These are phyloP conservation scores for Nannobrachium achirus DNA, from an alignment of 2,113 vertebrate species.

Conservation along the genomic window DNA sequence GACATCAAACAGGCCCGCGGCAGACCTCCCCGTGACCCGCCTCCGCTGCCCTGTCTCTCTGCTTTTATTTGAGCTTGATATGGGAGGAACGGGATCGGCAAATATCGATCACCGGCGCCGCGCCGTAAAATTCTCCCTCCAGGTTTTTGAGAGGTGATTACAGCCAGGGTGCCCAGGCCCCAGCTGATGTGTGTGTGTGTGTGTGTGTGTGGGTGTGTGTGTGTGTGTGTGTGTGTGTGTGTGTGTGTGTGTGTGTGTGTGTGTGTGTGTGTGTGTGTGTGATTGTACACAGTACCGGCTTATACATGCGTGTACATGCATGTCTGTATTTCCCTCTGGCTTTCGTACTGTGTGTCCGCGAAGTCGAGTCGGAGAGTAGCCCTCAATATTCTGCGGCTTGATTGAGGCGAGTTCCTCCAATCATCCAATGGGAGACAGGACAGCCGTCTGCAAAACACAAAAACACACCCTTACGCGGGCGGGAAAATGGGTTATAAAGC, in stretches of 20 bases:
- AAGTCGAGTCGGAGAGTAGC: conserved; percentile 53
- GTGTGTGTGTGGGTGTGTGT: conserved; percentile 4
- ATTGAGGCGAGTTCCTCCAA: conserved; percentile 49
- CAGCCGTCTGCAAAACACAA: conserved; percentile 52
- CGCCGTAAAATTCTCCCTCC: conserved; percentile 73
- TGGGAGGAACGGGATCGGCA: conserved; percentile 69
- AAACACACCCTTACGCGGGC: conserved; percentile 25
- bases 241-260: conserved; percentile 7
- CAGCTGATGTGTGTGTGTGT: conserved; percentile 65
- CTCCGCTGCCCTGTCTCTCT: conserved; percentile 59
- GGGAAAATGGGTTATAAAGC: conserved; percentile 66
- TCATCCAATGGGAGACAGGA: conserved; percentile 60
- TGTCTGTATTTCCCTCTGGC: neutral
- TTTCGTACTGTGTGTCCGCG: conserved; percentile 52
- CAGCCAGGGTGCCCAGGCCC: conserved; percentile 54
- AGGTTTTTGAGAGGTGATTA: conserved; percentile 78
- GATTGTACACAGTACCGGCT: no score
- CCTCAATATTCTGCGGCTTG: conserved; percentile 54
- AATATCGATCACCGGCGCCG: conserved; percentile 77
- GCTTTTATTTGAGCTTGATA: conserved; percentile 70
- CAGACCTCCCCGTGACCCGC: conserved; percentile 68
- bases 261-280: conserved; percentile 15
- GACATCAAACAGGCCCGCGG: conserved; percentile 73
- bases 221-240: conserved; percentile 27
- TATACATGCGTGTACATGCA: no score